A percentile compares a stretch with the other conserved stretches of the same genome.
These are phyloP conservation scores for Chaenodraco wilsoni DNA, from an alignment of 2,797 vertebrate genomes.

Conservation along the genomic window DNA sequence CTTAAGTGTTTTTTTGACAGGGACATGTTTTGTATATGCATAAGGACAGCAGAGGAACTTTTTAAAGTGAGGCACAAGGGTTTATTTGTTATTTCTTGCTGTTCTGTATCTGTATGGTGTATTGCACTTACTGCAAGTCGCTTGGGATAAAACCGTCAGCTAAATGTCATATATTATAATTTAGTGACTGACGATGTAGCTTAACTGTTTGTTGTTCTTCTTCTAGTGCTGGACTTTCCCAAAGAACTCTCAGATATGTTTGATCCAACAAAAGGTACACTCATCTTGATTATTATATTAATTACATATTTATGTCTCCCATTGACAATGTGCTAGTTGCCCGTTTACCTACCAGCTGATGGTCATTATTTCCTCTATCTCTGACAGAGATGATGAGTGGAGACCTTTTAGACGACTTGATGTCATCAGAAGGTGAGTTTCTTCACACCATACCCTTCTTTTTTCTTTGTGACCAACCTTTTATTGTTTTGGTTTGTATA, in stretches of 20 bases:
- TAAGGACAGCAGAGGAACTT: too few species aligned
- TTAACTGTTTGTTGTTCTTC: conserved; percentile 34
- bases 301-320: fast-evolving
- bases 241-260: conserved; percentile 98
- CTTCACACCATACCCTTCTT: too few species aligned
- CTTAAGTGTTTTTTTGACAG: too few species aligned
- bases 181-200: not conserved
- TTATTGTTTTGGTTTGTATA: too few species aligned
- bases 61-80: too few species aligned
- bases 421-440: conserved; percentile 96
- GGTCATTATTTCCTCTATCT: conserved; percentile 8
- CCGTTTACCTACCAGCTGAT: not conserved
- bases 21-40: too few species aligned
- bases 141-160: too few species aligned
- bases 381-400: conserved; percentile 92
- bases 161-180: too few species aligned
- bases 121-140: too few species aligned
- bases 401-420: conserved; percentile 95
- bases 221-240: conserved; percentile 93
- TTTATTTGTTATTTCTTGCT: too few species aligned
- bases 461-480: too few species aligned
- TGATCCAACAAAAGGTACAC: conserved; percentile 94
- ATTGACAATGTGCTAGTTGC: not conserved
- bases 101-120: too few species aligned
- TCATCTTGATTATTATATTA: not conserved